These are phyloP conservation scores for Spodoptera litura DNA, from an alignment of 1,140 invertebrate species.

Conservation along the genomic window DNA sequence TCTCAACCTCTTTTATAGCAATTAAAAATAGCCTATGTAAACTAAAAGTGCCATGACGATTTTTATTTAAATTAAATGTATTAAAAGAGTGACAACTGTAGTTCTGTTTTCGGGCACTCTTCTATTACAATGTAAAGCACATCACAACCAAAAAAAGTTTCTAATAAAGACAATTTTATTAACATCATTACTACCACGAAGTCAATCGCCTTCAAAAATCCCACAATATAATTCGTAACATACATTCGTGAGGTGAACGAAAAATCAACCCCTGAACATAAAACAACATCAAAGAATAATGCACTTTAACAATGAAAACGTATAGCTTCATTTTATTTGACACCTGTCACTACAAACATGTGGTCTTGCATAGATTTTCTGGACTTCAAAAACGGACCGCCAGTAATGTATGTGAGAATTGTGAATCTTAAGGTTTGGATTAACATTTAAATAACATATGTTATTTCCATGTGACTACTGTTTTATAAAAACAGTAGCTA, in stretches of 20 bases:
- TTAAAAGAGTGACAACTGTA: too few relatives aligned
- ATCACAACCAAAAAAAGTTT: background rate
- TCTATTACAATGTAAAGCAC: background rate
- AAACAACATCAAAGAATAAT: background rate
- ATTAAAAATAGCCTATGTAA: too few relatives aligned
- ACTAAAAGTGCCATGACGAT: too few relatives aligned
- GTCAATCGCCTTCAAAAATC: background rate
- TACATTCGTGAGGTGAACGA: conserved; percentile 31
- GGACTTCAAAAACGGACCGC: conserved; percentile 49
- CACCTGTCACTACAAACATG: conserved; percentile 1
- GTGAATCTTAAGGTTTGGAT: conserved; percentile 49
- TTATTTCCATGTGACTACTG: conserved; percentile 59
- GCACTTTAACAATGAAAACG: background rate
- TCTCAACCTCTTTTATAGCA: too few relatives aligned
- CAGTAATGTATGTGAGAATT: conserved; percentile 59
- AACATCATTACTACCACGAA: background rate
- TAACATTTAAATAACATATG: conserved; percentile 58
- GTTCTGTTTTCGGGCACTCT: too few relatives aligned
- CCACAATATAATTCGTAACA: conserved; percentile 19
- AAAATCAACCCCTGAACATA: conserved; percentile 33
- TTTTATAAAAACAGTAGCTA: conserved; percentile 53
- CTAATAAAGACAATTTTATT: background rate
- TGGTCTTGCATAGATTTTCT: conserved; percentile 17
- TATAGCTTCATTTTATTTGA: conserved; percentile 19
- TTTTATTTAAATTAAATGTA: too few relatives aligned